Percentiles rank a stretch among this genome's conserved stretches.
Evolutionary conservation across 2,113 vertebrate species (phyloP).

Genomic region (Rhynchomys soricoides): DNA sequence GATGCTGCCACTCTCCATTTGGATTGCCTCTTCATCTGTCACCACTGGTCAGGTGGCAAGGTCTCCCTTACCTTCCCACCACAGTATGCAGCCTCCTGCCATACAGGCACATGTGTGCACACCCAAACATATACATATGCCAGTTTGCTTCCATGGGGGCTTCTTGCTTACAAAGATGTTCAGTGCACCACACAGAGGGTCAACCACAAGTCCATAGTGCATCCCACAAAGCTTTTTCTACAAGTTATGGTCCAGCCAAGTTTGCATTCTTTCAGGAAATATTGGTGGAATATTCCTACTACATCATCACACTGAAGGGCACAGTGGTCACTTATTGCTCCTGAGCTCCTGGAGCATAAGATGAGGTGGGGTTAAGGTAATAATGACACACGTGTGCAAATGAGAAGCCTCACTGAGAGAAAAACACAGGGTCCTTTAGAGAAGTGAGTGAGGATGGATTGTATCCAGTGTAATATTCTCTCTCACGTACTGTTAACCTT

Average conservation of each 20-base stretch:
- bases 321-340: background rate
- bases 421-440: too few relatives aligned
- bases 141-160: background rate
- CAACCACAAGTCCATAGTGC: background rate
- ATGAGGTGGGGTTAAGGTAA: too few relatives aligned
- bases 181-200: background rate
- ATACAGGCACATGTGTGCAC: too few relatives aligned
- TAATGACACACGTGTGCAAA: background rate
- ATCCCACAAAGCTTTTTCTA: background rate
- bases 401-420: background rate
- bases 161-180: background rate
- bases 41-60: background rate
- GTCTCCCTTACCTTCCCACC: background rate
- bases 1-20: background rate
- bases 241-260: background rate
- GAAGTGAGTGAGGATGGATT: background rate
- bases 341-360: background rate
- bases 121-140: background rate
- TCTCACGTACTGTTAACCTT: background rate
- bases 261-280: background rate
- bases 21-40: background rate
- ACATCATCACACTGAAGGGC: too few relatives aligned
- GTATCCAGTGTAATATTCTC: too few relatives aligned
- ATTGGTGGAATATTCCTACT: background rate
- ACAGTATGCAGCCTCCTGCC: background rate